These are phyloP conservation scores for Gastracanthus pulcherrimus DNA, from an alignment of 2,888 invertebrate species.

Conservation along the genomic window DNA sequence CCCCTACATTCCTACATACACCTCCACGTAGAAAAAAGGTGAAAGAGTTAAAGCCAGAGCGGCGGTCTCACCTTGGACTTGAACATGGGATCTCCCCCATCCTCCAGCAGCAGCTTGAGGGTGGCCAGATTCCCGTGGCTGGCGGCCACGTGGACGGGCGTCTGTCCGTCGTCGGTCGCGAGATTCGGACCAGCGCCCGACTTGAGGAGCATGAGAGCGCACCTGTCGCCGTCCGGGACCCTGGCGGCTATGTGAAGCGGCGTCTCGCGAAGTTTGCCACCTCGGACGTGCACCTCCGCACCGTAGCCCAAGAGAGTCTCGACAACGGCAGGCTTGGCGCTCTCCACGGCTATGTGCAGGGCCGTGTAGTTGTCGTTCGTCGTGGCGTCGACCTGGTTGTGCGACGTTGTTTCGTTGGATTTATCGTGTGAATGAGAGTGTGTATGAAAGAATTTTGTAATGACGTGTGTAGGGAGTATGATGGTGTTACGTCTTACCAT, in stretches of 20 bases:
- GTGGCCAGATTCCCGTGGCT: conserved; percentile 94
- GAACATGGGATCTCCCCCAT: conserved; percentile 94
- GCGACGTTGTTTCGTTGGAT: too few relatives aligned
- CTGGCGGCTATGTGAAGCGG: conserved; percentile 98
- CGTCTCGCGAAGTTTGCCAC: conserved; percentile 93
- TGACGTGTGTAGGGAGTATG: too few relatives aligned
- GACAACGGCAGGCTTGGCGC: conserved; percentile 95
- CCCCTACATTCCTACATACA: too few relatives aligned
- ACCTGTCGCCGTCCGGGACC: conserved; percentile 93
- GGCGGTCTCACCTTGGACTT: conserved; percentile 88
- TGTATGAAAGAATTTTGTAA: too few relatives aligned
- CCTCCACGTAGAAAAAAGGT: too few relatives aligned
- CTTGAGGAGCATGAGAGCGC: conserved; percentile 97
- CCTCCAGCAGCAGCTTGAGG: conserved; percentile 91
- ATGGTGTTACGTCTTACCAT: too few relatives aligned
- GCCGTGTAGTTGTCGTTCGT: conserved; percentile 95
- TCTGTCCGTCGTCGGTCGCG: conserved; percentile 96
- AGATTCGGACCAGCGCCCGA: conserved; percentile 98
- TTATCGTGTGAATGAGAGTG: too few relatives aligned
- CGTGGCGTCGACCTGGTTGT: conserved; percentile 72
- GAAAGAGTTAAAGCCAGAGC: background rate
- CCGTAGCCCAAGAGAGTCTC: conserved; percentile 98
- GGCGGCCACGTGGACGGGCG: conserved; percentile 97
- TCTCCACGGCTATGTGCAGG: conserved; percentile 97
- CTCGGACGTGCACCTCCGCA: conserved; percentile 97